Evolutionary conservation across 2,888 invertebrate species (phyloP).

Genomic region (Phania funesta): DNA sequence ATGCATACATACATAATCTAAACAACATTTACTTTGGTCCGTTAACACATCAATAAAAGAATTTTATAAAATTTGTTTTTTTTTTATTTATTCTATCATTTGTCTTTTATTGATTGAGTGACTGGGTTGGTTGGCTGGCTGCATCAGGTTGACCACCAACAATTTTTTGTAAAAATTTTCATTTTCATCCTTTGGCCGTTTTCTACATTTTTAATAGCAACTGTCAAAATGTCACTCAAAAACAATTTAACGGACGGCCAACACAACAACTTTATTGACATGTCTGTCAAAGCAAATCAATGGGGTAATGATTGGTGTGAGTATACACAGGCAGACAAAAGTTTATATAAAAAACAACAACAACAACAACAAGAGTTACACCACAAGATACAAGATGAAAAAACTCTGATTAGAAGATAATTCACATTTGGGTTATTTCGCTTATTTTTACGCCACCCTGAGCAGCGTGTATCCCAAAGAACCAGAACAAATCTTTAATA

Average conservation of each 20-base stretch:
- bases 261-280: conserved; percentile 60
- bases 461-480: not conserved
- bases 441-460: not conserved
- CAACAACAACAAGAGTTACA: not conserved
- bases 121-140: conserved; percentile 9
- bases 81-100: conserved; percentile 33
- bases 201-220: conserved; percentile 31
- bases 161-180: conserved; percentile 17
- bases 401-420: not conserved
- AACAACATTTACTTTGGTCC: not conserved
- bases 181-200: conserved; percentile 15
- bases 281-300: conserved; percentile 62
- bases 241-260: conserved; percentile 62
- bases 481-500: not conserved
- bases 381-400: not conserved
- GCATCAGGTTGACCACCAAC: conserved; percentile 65
- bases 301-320: conserved; percentile 52
- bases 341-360: not conserved
- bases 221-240: conserved; percentile 65
- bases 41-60: not conserved
- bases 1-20: too few species aligned
- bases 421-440: not conserved
- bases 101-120: conserved; percentile 51
- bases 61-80: not conserved
- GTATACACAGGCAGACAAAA: not conserved